Evolutionary conservation across 2,113 vertebrate genomes (phyloP).

Genomic region (Raja brachyura): DNA sequence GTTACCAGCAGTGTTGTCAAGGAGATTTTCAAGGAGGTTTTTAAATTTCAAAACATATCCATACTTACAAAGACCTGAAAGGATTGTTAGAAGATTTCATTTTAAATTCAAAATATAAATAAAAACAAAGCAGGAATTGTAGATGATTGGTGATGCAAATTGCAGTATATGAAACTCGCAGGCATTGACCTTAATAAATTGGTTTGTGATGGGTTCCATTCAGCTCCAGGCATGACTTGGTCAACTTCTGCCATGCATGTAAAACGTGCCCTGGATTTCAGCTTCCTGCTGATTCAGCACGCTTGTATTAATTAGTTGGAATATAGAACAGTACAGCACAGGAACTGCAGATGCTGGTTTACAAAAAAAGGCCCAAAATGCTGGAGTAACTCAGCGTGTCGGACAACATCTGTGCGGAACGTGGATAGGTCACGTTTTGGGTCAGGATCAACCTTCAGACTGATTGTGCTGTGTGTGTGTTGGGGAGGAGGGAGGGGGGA

Average conservation of each 20-base stretch:
- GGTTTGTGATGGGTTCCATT: neutral
- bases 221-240: neutral
- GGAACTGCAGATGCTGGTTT: too few relatives aligned
- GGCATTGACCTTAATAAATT: neutral
- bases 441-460: too few relatives aligned
- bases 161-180: neutral
- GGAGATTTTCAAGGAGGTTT: too few relatives aligned
- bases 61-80: neutral
- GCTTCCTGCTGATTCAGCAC: neutral
- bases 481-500: too few relatives aligned
- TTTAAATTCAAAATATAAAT: neutral
- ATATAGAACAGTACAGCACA: too few relatives aligned
- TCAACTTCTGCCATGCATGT: neutral
- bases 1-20: too few relatives aligned
- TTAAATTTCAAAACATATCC: neutral
- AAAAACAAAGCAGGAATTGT: neutral
- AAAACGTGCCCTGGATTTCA: neutral
- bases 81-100: neutral
- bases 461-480: too few relatives aligned
- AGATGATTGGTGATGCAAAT: neutral
- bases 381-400: too few relatives aligned
- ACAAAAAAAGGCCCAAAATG: too few relatives aligned
- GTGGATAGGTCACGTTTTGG: too few relatives aligned
- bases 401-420: too few relatives aligned
- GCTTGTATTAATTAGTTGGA: neutral